Base-by-base conservation (phyloP, 2,113 vertebrate species). In the Carollia perspicillata region DNA sequence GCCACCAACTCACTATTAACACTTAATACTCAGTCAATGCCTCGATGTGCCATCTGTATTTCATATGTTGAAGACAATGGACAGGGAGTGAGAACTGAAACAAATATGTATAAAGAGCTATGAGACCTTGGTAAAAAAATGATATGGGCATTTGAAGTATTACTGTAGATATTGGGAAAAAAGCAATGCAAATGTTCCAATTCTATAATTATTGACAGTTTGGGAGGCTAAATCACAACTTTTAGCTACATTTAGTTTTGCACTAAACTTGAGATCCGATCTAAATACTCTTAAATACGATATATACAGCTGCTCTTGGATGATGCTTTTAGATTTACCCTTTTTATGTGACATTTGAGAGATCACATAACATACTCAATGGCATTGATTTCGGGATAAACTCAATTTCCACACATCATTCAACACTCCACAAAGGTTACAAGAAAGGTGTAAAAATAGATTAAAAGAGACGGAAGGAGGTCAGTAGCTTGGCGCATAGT, bases 341-440 rank as follows among this genome's bases (percentile, higher is more conserved):
- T 65, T 97, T 87, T 66, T 95, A 95, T 66, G 60, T 44, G 12
- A 14, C 96, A 90, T 72, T 90, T 77, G 63, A 58, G 81, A 66
- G 74, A 93, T 97, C 55, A 51, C 51, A 83, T 94, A 95, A 71
- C 10, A 55, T 96, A 65, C 83, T 97, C 92, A 83, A 77, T 90
- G 44, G 51, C 97, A 94, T 10, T 97, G 47, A 89, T 96, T 97
- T 96, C 51, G 37, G 93, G 66, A 93, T 95, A 85, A 97, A 94
- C 28, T 97, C 55, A 30, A 86, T 96, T 97, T 89, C 90, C 78
- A 65, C 65, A 84, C n/a, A 79, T 95, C 55, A 95, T 89, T 81
- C 51, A 95, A 93, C 35, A 93, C 37, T 84, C 97, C 63, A 92
- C 92, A 69, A 97, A 71, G 33, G 74, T 98, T 97, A 93, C 51